Evolutionary conservation across 2,113 vertebrate genomes (phyloP), one percentile per base, ranked within the genome.

Genomic region (Dasypus novemcinctus): DNA sequence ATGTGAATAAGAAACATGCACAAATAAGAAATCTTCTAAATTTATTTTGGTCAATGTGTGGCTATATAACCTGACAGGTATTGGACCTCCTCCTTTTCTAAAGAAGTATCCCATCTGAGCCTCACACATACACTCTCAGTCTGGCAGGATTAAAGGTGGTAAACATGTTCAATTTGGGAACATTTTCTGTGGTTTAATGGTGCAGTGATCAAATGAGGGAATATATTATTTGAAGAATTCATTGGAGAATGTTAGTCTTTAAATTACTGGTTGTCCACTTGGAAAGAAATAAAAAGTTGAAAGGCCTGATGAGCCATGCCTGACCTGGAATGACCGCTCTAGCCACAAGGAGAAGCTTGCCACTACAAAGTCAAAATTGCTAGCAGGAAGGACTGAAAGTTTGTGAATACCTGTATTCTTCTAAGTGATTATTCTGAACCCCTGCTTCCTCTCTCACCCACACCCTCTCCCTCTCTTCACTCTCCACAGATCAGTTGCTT

Each of bases 1-100:
- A 49, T 86, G 81, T 94, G 61, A 96, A 57, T 74, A 76, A 76
- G 43, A 96, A 95, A 86, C 29, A 74, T 82, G 66, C 93, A 41
- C 52, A 84, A 84, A 78, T 43, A 83, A 79, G 41, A 94, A 91
- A 90, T 79, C 25, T 75, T 61, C n/a, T 64, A 85, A 95, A 79
- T 61, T 46, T 75, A 36, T 64, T 61, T 78, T 61, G 3, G 21
- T 83, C 49, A 25, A 1, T 76, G 31, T 52, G 46, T 61, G 81
- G 36, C 59, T 43, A 0, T 78, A 33, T 64, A 33, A 78, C 68
- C 52, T 85, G 9, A 80, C 20, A 33, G 68, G 66, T 21, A 4
- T 11, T 68, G 80, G 49, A 25, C 20, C 25, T 90, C 54, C 46
- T 90, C 41, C 17, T 41, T 25, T 71, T 87, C 64, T 25, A n/a